Evolutionary conservation across 1,140 invertebrate species (phyloP).

Genomic region (Tetragonula clypearis): DNA sequence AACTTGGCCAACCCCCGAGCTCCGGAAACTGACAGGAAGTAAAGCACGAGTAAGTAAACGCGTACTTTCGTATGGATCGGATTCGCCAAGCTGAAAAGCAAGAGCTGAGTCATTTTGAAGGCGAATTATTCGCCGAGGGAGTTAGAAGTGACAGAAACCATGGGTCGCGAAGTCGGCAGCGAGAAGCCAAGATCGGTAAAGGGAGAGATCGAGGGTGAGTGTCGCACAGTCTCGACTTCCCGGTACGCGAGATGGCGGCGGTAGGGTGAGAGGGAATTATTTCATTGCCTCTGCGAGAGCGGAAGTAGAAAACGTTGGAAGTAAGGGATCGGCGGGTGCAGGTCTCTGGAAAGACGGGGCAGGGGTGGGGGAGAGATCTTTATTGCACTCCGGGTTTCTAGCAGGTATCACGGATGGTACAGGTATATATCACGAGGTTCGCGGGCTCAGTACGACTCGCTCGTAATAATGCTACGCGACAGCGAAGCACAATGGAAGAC

Average conservation of each 20-base stretch:
- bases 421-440: constrained; percentile 29
- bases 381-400: constrained; percentile 43
- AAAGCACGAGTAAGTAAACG: neutral
- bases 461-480: constrained; percentile 30
- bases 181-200: neutral
- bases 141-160: neutral
- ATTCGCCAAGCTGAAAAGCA: neutral
- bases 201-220: constrained; percentile 12
- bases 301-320: constrained; percentile 28
- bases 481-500: constrained; percentile 1
- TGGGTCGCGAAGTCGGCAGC: neutral
- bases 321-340: neutral
- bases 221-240: constrained; percentile 39
- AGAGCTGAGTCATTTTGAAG: neutral
- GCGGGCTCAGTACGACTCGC: constrained; percentile 14
- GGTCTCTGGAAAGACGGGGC: neutral
- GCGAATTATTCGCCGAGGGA: constrained; percentile 14
- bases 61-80: neutral
- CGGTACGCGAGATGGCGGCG: neutral
- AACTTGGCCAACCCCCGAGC: too few relatives aligned
- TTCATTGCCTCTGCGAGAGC: constrained; percentile 44
- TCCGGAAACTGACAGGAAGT: too few relatives aligned
- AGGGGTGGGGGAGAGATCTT: constrained; percentile 19
- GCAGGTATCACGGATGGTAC: constrained; percentile 19
- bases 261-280: constrained; percentile 34